Evolutionary conservation across 1,140 invertebrate species (phyloP).

Genomic region (Eulimnadia texana): DNA sequence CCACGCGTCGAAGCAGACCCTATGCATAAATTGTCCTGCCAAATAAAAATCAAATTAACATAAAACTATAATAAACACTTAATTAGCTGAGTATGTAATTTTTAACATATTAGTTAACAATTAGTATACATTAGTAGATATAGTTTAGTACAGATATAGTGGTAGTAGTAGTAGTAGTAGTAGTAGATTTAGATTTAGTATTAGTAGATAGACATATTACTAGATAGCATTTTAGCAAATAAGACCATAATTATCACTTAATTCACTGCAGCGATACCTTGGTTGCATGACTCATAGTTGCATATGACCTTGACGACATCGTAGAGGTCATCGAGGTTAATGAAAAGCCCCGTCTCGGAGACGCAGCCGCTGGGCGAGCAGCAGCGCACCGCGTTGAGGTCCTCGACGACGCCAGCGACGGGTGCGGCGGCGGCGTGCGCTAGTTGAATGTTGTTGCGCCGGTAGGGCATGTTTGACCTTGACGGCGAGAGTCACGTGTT

Average conservation of each 20-base stretch:
- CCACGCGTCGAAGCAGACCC: constrained; percentile 64
- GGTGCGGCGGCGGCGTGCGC: not conserved
- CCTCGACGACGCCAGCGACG: not conserved
- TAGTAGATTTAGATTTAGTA: too few species aligned
- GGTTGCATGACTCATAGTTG: constrained; percentile 79
- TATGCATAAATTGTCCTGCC: constrained; percentile 81
- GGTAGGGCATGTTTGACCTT: not conserved
- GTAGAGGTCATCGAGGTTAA: constrained; percentile 53
- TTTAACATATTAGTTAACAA: too few species aligned
- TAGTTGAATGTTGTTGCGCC: not conserved
- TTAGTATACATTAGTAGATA: too few species aligned
- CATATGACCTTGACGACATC: constrained; percentile 71
- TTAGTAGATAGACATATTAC: not conserved
- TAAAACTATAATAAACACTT: too few species aligned
- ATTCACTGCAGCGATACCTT: too few species aligned
- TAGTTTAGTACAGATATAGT: too few species aligned
- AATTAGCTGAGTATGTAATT: too few species aligned
- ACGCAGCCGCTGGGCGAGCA: constrained; percentile 11
- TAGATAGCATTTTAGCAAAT: not conserved
- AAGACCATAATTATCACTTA: too few species aligned
- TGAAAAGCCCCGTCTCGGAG: constrained; percentile 35
- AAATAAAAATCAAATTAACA: too few species aligned
- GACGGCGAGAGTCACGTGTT: not conserved
- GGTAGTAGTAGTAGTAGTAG: too few species aligned
- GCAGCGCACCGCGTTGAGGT: not conserved